These are phyloP conservation scores for Piezodorus guildinii DNA, from an alignment of 1,140 invertebrate genomes.

Conservation along the genomic window DNA sequence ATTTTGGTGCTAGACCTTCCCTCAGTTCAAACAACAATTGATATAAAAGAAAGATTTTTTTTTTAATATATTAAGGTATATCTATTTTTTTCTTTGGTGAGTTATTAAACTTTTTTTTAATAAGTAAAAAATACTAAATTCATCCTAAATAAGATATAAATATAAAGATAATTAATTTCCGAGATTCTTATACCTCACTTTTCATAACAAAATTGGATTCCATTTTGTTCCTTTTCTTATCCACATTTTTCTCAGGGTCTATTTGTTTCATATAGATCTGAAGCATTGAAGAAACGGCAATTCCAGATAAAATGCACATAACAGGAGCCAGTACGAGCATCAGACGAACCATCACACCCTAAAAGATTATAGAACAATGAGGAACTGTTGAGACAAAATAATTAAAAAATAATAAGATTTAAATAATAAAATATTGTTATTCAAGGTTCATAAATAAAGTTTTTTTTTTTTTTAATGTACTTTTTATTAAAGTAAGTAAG, in stretches of 20 bases:
- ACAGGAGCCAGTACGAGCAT: constrained; percentile 96
- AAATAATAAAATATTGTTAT: too few species aligned
- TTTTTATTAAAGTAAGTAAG: too few species aligned
- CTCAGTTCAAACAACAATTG: too few species aligned
- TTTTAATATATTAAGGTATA: too few species aligned
- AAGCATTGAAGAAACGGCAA: constrained; percentile 81
- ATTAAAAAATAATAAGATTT: too few species aligned
- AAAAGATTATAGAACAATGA: constrained; percentile 28
- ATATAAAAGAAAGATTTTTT: too few species aligned
- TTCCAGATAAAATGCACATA: constrained; percentile 93
- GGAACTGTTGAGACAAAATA: too few species aligned
- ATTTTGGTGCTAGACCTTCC: too few species aligned
- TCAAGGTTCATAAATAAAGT: too few species aligned
- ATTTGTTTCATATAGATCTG: constrained; percentile 85
- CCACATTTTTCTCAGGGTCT: constrained; percentile 42
- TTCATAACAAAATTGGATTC: constrained; percentile 75
- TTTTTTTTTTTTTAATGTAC: too few species aligned
- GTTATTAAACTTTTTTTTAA: neutral
- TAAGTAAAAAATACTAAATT: neutral
- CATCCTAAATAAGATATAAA: neutral
- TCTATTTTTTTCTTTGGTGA: too few species aligned
- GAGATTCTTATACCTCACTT: constrained; percentile 51
- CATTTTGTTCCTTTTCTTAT: constrained; percentile 58
- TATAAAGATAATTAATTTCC: too few species aligned
- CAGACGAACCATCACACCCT: constrained; percentile 96